Base-by-base conservation (phyloP, 1,140 invertebrate species). In the Bombus terrestris region DNA sequence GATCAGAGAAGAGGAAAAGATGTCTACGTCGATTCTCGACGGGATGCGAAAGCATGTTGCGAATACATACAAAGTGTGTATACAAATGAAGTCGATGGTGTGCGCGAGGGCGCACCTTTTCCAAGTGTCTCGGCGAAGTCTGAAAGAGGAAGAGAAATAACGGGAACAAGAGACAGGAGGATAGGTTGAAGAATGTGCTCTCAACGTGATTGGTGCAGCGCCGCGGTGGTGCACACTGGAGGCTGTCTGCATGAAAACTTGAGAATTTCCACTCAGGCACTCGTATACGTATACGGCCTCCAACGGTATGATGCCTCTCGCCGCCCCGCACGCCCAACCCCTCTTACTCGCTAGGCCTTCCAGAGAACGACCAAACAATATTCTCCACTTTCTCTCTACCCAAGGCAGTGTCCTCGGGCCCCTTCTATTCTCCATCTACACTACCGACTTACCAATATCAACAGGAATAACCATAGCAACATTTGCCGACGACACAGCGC, bases 171-270 rank as follows among this genome's bases (percentile, higher is more conserved):
- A 53, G 69, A 78, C 74, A 59, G 87, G 35, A 75, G 77, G 90
- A 85, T 69, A 74, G 89, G 90, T 93, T 94, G 92, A 94, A 94
- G 91, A 93, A 93, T 94, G 92, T 94, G 93, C 93, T 94, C 93
- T 94, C 93, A 93, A 89, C 86, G 92, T 94, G 94, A 94, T 94
- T 95, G 94, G 93, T 92, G 91, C 92, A 81, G 69, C 81, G 66
- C 71, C 66, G 57, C 79, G 80, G 66, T 72, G 35, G 6, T 43
- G 69, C 86, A 90, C 82, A 86, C 81, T 81, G 62, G 76, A 72
- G 73, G 81, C 74, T 86, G 89, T 89, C 84, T 88, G 83, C 85
- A 88, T 84, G 91, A 91, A 87, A 91, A 91, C 90, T 90, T 79
- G 86, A 88, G 85, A 87, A 90, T 87, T 90, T 91, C 86, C 80